Conservation (phyloP, 2,888 invertebrate species). For the Eudemis profundana region DNA sequence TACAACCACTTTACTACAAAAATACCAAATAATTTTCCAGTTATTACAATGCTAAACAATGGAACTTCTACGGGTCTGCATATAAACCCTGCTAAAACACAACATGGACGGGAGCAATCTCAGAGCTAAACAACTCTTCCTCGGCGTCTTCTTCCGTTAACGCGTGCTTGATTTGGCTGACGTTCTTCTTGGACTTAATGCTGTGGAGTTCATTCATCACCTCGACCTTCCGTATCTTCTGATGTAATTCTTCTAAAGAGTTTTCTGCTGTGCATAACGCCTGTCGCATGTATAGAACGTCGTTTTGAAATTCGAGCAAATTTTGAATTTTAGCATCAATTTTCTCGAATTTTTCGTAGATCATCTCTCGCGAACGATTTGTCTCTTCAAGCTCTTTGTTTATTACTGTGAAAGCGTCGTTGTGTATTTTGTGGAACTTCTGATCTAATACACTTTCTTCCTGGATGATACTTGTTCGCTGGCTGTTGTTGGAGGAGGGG, state of each 20-base stretch:
- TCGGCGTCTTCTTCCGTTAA: conserved; percentile 11
- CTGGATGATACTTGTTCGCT: conserved; percentile 53
- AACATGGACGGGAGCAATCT: neutral
- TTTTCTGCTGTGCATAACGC: conserved; percentile 57
- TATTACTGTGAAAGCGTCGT: conserved; percentile 62
- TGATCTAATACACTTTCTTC: conserved; percentile 46
- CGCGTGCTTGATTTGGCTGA: neutral
- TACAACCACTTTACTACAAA: too few relatives aligned
- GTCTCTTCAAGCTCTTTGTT: conserved; percentile 59
- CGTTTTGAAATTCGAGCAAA: conserved; percentile 65
- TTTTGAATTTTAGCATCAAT: conserved; percentile 68
- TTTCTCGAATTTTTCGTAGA: conserved; percentile 62
- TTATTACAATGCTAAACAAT: neutral
- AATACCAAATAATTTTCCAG: neutral
- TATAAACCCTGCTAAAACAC: neutral
- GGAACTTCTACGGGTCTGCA: too few relatives aligned
- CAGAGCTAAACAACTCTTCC: conserved; percentile 15
- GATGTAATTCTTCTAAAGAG: conserved; percentile 53
- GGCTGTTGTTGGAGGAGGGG: conserved; percentile 72
- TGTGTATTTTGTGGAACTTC: conserved; percentile 63
- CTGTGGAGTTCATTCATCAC: conserved; percentile 37
- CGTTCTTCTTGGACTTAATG: neutral
- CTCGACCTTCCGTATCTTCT: conserved; percentile 64
- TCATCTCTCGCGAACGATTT: conserved; percentile 58
- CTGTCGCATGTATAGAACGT: conserved; percentile 57